Conservation (phyloP, 2,113 vertebrate species). For the Natator depressus region DNA sequence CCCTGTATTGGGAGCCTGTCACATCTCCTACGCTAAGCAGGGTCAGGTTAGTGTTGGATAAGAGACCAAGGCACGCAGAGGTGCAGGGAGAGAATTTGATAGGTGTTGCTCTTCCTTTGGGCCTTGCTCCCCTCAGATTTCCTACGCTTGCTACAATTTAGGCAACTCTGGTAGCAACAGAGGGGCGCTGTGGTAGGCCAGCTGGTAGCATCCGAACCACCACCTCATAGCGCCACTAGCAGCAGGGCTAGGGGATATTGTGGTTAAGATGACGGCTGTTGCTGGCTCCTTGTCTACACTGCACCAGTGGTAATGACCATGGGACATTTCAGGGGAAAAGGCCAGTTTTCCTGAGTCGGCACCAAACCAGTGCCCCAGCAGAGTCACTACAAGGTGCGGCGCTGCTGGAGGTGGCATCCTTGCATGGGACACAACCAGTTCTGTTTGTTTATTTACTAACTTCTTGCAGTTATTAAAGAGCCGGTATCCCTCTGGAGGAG, state of each 20-base stretch:
- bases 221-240: too few relatives aligned
- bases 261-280: background rate
- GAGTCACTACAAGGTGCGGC: background rate
- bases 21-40: background rate
- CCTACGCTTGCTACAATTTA: accelerated
- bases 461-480: background rate
- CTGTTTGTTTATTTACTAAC: background rate
- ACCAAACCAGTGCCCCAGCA: background rate
- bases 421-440: background rate
- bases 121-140: background rate
- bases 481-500: background rate
- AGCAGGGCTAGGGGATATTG: too few relatives aligned
- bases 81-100: accelerated
- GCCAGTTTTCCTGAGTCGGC: background rate
- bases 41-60: accelerated
- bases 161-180: accelerated
- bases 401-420: background rate
- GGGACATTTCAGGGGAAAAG: background rate
- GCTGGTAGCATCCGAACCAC: too few relatives aligned
- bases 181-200: accelerated
- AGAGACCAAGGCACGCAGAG: background rate
- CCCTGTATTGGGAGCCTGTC: accelerated
- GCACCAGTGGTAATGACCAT: background rate
- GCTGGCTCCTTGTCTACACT: background rate
- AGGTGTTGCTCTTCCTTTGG: accelerated